Conservation (phyloP, 35 echinoderm and acorn worm genomes). For the Heliocidaris erythrogramma region DNA sequence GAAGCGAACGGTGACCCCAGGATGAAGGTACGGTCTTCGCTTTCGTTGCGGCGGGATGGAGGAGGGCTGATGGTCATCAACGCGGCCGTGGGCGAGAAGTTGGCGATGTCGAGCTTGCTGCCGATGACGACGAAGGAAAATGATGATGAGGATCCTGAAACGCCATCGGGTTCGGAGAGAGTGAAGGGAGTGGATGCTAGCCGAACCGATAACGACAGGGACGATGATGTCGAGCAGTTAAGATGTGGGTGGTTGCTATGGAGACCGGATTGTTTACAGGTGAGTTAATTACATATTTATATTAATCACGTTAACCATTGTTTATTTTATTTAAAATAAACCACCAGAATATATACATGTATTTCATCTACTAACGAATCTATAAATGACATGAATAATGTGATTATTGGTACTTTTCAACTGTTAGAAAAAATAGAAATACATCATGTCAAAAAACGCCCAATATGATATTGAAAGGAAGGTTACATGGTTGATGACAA, state of each 20-base stretch:
- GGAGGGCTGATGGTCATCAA: background rate
- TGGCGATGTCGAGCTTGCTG: background rate
- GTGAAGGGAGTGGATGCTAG: background rate
- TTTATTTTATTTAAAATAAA: too few species aligned
- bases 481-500: too few species aligned
- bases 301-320: too few species aligned
- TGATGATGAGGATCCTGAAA: background rate
- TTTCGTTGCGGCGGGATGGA: background rate
- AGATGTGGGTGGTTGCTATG: background rate
- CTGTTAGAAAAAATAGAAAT: too few species aligned
- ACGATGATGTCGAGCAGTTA: background rate
- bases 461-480: too few species aligned
- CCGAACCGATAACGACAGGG: background rate
- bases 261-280: constrained; percentile 2
- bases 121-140: constrained; percentile 1
- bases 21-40: constrained; percentile 20
- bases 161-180: background rate
- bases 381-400: too few species aligned
- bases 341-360: too few species aligned
- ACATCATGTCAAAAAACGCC: too few species aligned
- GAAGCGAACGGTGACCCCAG: background rate
- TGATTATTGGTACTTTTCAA: too few species aligned
- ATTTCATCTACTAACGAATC: too few species aligned
- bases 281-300: background rate
- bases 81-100: background rate